A percentile compares a stretch with the other conserved stretches of the same genome.
phyloP scores from a whole-genome alignment of 2,888 invertebrate species.

The Brenthis daphne region DNA sequence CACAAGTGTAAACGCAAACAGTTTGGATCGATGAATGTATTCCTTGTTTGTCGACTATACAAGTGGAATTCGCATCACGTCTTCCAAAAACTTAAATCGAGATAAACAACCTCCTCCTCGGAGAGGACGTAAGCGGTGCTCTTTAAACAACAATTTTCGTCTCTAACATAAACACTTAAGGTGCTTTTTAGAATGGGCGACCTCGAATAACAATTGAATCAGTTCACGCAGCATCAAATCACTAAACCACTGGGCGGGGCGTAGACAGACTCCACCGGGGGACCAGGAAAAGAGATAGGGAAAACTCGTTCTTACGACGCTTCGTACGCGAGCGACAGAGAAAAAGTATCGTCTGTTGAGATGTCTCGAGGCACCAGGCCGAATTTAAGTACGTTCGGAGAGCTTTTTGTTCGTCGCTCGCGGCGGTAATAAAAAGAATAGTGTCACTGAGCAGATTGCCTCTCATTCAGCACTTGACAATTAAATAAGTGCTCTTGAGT shows the following conservation, averaged over 20 bases:
- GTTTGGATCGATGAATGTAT: slow-evolving; percentile 73
- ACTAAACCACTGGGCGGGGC: slow-evolving; percentile 83
- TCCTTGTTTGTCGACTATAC: slow-evolving; percentile 78
- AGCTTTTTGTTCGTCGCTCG: slow-evolving; percentile 76
- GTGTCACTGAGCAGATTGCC: slow-evolving; percentile 80
- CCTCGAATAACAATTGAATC: slow-evolving; percentile 78
- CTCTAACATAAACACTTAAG: slow-evolving; percentile 75
- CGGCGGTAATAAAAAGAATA: slow-evolving; percentile 75
- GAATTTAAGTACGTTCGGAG: slow-evolving; percentile 71
- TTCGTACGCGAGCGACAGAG: slow-evolving; percentile 61
- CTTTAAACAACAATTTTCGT: slow-evolving; percentile 78
- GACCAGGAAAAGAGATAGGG: slow-evolving; percentile 70
- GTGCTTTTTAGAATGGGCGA: slow-evolving; percentile 68
- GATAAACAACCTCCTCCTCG: slow-evolving; percentile 77
- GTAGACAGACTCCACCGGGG: slow-evolving; percentile 77
- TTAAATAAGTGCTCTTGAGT: slow-evolving; percentile 78
- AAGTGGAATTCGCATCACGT: slow-evolving; percentile 81
- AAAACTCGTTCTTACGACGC: slow-evolving; percentile 51
- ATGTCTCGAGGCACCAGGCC: slow-evolving; percentile 68
- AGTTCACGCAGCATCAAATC: slow-evolving; percentile 83
- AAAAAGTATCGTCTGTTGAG: slow-evolving; percentile 60
- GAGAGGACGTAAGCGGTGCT: slow-evolving; percentile 75
- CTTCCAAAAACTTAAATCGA: slow-evolving; percentile 80
- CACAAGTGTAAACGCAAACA: slow-evolving; percentile 55
- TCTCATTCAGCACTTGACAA: slow-evolving; percentile 78